phyloP scores from a whole-genome alignment of 2,797 vertebrate genomes.

The Tolypeutes matacus region DNA sequence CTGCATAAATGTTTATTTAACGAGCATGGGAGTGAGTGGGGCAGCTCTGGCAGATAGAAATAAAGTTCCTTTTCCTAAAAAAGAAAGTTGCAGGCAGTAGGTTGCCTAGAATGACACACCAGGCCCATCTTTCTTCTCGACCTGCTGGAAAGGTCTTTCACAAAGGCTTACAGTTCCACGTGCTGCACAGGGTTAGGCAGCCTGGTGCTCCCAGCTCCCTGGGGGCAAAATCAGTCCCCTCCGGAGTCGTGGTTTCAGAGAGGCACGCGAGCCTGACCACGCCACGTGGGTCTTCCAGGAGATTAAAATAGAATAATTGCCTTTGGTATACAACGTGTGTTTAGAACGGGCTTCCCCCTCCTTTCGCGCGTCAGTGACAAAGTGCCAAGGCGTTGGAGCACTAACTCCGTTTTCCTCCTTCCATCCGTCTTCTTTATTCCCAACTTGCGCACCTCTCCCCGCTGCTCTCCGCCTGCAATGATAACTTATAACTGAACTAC shows the following conservation, averaged over 20 bases:
- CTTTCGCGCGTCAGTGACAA: background rate
- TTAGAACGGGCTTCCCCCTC: slow-evolving; percentile 32
- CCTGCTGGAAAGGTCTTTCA: background rate
- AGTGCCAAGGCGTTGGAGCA: background rate
- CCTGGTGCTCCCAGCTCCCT: background rate
- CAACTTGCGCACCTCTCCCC: slow-evolving; percentile 58
- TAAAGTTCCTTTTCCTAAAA: background rate
- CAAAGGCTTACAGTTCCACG: background rate
- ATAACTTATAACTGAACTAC: slow-evolving; percentile 51
- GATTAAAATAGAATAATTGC: background rate
- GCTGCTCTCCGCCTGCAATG: slow-evolving; percentile 13
- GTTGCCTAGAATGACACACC: background rate
- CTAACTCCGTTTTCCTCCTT: slow-evolving; percentile 48
- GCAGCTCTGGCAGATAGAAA: background rate
- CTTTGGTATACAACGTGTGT: background rate
- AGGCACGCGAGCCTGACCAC: background rate
- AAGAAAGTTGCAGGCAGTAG: background rate
- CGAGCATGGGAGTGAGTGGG: background rate
- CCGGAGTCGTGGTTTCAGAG: background rate
- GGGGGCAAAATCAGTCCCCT: background rate
- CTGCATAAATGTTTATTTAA: background rate
- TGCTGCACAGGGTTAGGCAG: background rate
- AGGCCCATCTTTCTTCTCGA: background rate
- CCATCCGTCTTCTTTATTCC: slow-evolving; percentile 72
- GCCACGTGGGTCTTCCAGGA: background rate